Conservation (phyloP, 2,888 invertebrate genomes). For the Perizoma flavofasciatum region DNA sequence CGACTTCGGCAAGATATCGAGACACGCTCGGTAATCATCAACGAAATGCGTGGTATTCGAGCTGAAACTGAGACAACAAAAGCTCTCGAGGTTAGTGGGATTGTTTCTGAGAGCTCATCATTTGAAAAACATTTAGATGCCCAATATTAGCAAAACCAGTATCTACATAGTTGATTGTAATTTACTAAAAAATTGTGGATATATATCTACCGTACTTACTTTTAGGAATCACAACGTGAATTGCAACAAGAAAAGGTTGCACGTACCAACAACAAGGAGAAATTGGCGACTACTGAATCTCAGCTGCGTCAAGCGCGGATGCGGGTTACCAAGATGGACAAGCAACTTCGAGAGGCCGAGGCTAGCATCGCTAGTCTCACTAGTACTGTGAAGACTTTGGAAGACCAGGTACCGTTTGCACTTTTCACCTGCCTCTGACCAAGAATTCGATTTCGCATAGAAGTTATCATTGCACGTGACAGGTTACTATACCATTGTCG, state of each 20-base stretch:
- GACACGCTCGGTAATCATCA: slow-evolving; percentile 44
- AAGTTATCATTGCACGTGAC: too few species aligned
- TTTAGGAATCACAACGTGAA: slow-evolving; percentile 59
- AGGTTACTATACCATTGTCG: too few species aligned
- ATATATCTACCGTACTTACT: too few species aligned
- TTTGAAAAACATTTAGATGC: too few species aligned
- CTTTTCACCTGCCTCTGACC: too few species aligned
- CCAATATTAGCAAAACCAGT: too few species aligned
- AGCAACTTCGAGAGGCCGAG: slow-evolving; percentile 73
- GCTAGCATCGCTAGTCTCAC: slow-evolving; percentile 72
- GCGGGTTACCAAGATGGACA: slow-evolving; percentile 72
- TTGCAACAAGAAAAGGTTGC: slow-evolving; percentile 65
- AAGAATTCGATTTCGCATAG: too few species aligned
- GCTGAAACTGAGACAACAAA: slow-evolving; percentile 51
- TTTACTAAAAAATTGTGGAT: too few species aligned
- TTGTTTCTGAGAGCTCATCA: not conserved
- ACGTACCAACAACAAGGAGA: slow-evolving; percentile 59
- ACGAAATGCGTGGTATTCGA: slow-evolving; percentile 50
- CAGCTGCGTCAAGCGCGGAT: slow-evolving; percentile 66
- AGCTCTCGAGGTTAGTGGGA: slow-evolving; percentile 52
- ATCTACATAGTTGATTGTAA: too few species aligned
- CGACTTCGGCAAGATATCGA: slow-evolving; percentile 64
- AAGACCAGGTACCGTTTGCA: slow-evolving; percentile 67
- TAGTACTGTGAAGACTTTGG: slow-evolving; percentile 68
- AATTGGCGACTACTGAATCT: slow-evolving; percentile 60